Evolutionary conservation across 2,797 vertebrate genomes (phyloP), one percentile per base, ranked within the genome.

Genomic region (Melanotaenia pygmaea): DNA sequence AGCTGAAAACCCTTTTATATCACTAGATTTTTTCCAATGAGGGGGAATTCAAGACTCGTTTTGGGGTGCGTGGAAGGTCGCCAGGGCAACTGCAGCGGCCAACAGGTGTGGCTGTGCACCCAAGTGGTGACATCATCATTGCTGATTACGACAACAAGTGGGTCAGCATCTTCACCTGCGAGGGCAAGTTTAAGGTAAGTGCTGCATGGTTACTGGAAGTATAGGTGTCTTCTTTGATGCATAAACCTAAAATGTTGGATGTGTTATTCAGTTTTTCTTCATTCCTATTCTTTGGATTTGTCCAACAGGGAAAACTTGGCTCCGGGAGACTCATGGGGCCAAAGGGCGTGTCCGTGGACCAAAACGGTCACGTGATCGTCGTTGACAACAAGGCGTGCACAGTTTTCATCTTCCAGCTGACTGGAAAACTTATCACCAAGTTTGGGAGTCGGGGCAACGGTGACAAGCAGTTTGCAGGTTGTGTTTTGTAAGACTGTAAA

Each of bases 111-210:
- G 97, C 98, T 0, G 96, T 99, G 57, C 98, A 99, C 87, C 97
- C 97, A 59, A 97, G 95, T 10, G 97, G 98, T 57, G 98, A 99
- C 91, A 97, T 99, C 74, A 99, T 99, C 89, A 97, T 99, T 8
- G 98, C 98, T 1, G 98, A 99, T 88, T 99, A 99, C 0, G 98
- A 99, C 88, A 99, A 99, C 85, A 99, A 99, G 76, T 99, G 98
- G 98, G 97, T 99, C 88, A 99, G 98, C 97, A 98, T 99, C 92
- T 99, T 99, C 92, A 96, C 96, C 72, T 92, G 94, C 5, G 98
- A 99, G 64, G 98, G 98, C 45, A 99, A 99, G 91, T 99, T 97
- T 90, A 99, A 99, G 96, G 98, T 5, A 9, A 20, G 3, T 4
- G 18, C 11, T 13, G 6, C n/a, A 28, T 1, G 9, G 18, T 51